Percentiles rank a stretch among this genome's conserved stretches.
Conservation (phyloP, 2,113 vertebrate species). For the Hylia prasina region DNA sequence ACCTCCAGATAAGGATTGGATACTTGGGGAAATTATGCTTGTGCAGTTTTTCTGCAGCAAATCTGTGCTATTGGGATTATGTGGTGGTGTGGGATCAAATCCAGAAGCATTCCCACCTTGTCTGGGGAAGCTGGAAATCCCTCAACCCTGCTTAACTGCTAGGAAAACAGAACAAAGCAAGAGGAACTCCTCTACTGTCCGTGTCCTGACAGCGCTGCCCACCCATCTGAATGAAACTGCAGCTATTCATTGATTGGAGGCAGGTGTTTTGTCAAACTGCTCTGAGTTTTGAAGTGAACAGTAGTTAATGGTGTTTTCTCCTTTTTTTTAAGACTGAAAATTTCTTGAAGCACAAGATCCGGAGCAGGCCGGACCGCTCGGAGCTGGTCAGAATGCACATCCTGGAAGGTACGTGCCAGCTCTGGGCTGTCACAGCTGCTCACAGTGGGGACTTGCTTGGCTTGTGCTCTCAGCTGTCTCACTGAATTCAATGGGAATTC, state of each 20-base stretch:
- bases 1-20: not conserved
- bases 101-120: not conserved
- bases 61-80: not conserved
- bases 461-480: not conserved
- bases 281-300: not conserved
- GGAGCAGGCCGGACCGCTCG: constrained; percentile 92
- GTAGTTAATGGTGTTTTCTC: not conserved
- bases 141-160: not conserved
- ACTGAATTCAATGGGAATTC: not conserved
- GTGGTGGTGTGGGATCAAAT: not conserved
- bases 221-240: not conserved
- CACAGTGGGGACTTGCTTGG: not conserved
- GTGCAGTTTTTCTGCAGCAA: not conserved
- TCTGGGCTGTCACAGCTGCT: not conserved
- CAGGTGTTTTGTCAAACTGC: not conserved
- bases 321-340: constrained; percentile 86
- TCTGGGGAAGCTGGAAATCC: not conserved
- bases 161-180: not conserved
- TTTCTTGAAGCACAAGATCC: constrained; percentile 98
- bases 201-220: not conserved
- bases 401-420: constrained; percentile 83
- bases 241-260: not conserved
- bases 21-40: not conserved
- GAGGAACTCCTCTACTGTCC: not conserved
- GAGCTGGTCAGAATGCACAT: constrained; percentile 99